Percentiles rank a stretch among this genome's conserved stretches.
These are phyloP conservation scores for Saccopteryx bilineata DNA, from an alignment of 2,113 vertebrate species.

Conservation along the genomic window DNA sequence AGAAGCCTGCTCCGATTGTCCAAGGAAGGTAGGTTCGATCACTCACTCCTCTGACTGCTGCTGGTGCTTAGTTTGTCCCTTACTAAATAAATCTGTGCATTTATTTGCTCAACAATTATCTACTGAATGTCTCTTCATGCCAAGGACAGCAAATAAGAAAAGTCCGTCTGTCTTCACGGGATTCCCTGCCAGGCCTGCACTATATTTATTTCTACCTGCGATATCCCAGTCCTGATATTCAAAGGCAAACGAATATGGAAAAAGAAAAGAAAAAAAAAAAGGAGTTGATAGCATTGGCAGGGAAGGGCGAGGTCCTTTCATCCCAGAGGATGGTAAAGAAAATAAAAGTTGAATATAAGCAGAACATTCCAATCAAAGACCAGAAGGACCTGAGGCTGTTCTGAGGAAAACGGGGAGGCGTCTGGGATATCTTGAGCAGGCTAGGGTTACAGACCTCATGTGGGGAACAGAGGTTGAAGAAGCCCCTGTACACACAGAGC, in stretches of 20 bases:
- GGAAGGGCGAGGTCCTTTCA: not conserved
- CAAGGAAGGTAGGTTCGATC: not conserved
- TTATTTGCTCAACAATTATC: not conserved
- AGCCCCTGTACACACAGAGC: not conserved
- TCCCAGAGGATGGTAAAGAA: not conserved
- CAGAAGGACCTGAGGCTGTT: not conserved
- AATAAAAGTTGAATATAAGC: not conserved
- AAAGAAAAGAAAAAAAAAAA: not conserved
- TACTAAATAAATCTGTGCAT: not conserved
- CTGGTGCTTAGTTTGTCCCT: not conserved
- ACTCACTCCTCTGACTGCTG: not conserved
- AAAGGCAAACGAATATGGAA: not conserved
- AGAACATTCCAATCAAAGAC: not conserved
- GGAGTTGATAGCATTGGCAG: not conserved
- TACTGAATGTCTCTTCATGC: not conserved
- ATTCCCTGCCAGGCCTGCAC: too few relatives aligned
- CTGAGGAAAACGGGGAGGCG: not conserved
- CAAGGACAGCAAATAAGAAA: not conserved
- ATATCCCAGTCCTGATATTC: not conserved
- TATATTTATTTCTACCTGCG: fast-evolving
- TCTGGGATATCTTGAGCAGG: not conserved
- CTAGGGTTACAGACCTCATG: not conserved
- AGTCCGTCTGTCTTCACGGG: not conserved
- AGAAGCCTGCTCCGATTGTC: not conserved
- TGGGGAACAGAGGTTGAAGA: not conserved